phyloP scores from a whole-genome alignment of 2,888 invertebrate genomes.

The Dryocosmus kuriphilus region DNA sequence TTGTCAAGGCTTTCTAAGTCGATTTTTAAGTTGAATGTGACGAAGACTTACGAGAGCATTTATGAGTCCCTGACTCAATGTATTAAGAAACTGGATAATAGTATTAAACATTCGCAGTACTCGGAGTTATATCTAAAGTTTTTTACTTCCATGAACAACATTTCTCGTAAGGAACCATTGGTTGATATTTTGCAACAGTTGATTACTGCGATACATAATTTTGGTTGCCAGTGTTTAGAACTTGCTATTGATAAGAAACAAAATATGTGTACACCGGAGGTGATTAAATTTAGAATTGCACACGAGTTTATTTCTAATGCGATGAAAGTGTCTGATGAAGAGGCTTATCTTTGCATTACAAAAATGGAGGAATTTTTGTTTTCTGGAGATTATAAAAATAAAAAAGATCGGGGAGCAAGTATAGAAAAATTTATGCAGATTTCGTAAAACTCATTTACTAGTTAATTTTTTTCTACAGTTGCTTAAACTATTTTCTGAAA shows the following conservation, averaged over 20 bases:
- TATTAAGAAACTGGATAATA: neutral
- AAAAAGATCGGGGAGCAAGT: neutral
- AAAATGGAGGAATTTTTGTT: constrained; percentile 27
- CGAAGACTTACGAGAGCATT: constrained; percentile 12
- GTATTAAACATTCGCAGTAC: constrained; percentile 25
- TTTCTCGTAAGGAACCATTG: neutral
- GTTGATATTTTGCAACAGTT: neutral
- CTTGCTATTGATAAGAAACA: neutral
- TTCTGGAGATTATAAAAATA: neutral
- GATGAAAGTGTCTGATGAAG: neutral
- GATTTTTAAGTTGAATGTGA: constrained; percentile 2
- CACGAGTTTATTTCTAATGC: constrained; percentile 24
- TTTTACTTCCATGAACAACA: neutral
- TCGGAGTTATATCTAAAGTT: neutral
- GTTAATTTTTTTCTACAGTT: neutral
- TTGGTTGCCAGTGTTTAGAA: constrained; percentile 8
- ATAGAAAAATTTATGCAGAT: neutral
- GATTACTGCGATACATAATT: neutral
- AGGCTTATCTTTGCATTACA: constrained; percentile 6
- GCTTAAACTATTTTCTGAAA: neutral
- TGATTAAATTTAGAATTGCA: neutral
- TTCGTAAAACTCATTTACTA: neutral
- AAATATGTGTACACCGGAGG: neutral
- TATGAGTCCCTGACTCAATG: constrained; percentile 3
- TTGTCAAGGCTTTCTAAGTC: constrained; percentile 45